Base-by-base conservation (phyloP, 2,888 invertebrate species). In the Cheilosia vernalis region DNA sequence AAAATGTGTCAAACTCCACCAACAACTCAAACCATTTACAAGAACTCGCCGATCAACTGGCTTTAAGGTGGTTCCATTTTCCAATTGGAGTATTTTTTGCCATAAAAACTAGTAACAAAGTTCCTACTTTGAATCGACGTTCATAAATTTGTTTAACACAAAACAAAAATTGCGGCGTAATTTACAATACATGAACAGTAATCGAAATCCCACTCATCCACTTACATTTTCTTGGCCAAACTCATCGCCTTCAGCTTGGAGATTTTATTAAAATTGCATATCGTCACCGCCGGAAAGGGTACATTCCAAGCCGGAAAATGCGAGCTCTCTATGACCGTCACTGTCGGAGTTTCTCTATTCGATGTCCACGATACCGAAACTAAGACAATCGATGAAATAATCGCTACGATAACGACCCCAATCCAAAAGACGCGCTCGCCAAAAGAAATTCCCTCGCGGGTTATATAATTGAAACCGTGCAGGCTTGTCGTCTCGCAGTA, bases 381-480 rank as follows among this genome's bases (percentile, higher is more conserved):
- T 69, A 95, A 92, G n/a, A 92, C 92, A 6, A 93, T 89, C 0
- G 95, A 94, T 2, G 93, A 91, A 13, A 92, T 90, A n/a, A 94
- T 90, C 51, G 95, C 94, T 3, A 93, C 53, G 0, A 93, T 42
- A 9, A 95, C 94, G 0, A 94, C 93, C 0, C 93, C 51, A 0
- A 93, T 92, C 96, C 95, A 95, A 53, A 91, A 90, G 0, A 81
- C 66, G 0, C 95, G 93, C 90, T 95, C 95, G 44, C 91, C 87
- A 7, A 90, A 88, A 49, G 93, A 93, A 30, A 94, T 93, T 49
- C 94, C 93, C 42, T 93, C 92, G 88, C 94, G 93, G 3, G 94
- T 94, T 37, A 95, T 94, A 88, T 95, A 95, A 88, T 94, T 95
- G 88, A 95, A 95, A 0, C 96, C 96, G 88, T 96, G 96, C 66